These are phyloP conservation scores for Theretra japonica DNA, from an alignment of 2,888 invertebrate species.

Conservation along the genomic window DNA sequence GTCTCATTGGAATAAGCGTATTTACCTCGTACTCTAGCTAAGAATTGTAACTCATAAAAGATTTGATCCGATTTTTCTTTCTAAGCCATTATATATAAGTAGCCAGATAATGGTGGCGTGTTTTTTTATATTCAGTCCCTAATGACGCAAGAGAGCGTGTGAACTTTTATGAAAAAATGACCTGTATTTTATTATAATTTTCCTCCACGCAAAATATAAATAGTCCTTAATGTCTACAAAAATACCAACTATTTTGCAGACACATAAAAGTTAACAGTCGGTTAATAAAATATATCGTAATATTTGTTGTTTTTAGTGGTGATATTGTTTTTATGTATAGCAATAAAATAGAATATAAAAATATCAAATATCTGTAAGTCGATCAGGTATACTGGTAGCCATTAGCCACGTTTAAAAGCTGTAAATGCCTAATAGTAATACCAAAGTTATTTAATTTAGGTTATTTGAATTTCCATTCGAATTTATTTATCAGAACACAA, in stretches of 20 bases:
- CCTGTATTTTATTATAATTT: neutral
- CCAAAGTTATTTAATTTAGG: too few relatives aligned
- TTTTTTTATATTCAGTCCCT: slow-evolving; percentile 12
- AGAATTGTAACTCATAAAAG: neutral
- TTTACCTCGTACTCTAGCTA: too few relatives aligned
- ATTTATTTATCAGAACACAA: too few relatives aligned
- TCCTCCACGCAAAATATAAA: neutral
- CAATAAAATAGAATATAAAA: neutral
- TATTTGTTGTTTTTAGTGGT: neutral
- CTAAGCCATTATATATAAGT: neutral
- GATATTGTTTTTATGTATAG: neutral
- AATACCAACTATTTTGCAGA: neutral
- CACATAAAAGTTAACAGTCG: neutral
- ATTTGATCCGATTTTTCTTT: neutral
- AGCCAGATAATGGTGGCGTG: neutral
- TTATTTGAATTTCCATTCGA: too few relatives aligned
- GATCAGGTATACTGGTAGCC: too few relatives aligned
- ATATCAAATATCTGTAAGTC: too few relatives aligned
- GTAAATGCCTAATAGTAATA: too few relatives aligned
- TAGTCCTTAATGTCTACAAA: neutral
- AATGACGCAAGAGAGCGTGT: neutral
- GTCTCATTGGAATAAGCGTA: too few relatives aligned
- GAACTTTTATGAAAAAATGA: neutral
- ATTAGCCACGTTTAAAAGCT: too few relatives aligned
- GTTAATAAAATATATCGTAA: neutral